These are phyloP conservation scores for Acleris cristana DNA, from an alignment of 2,888 invertebrate species.

Conservation along the genomic window DNA sequence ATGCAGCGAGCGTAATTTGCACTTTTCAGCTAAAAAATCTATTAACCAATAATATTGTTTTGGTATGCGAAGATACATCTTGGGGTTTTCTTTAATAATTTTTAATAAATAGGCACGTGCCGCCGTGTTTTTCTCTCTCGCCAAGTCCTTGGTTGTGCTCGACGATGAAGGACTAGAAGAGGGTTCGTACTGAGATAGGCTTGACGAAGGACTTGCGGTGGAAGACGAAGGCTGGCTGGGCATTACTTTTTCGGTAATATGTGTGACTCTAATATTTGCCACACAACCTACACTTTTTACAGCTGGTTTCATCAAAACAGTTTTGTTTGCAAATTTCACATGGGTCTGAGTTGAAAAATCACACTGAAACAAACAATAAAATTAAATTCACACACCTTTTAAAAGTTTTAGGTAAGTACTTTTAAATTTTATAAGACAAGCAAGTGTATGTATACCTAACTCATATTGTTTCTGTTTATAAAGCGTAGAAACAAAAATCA, in stretches of 20 bases:
- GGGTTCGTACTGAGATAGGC: not conserved
- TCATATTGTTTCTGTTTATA: too few relatives aligned
- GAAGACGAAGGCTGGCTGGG: not conserved
- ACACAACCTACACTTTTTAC: not conserved
- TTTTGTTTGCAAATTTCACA: not conserved
- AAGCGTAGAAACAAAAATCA: too few relatives aligned
- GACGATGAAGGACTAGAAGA: not conserved
- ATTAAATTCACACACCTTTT: not conserved
- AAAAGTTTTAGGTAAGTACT: not conserved
- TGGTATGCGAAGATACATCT: not conserved
- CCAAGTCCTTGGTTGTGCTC: not conserved
- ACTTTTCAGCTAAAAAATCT: not conserved
- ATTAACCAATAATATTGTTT: slow-evolving; percentile 7
- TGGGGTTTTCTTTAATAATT: not conserved
- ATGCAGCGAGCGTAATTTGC: not conserved
- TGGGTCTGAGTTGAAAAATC: slow-evolving; percentile 2
- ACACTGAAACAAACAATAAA: not conserved
- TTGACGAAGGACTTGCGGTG: not conserved
- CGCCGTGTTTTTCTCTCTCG: too few relatives aligned
- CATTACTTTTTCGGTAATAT: not conserved
- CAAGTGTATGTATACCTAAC: too few relatives aligned
- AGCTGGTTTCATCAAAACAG: not conserved
- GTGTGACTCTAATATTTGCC: not conserved
- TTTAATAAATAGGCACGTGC: not conserved
- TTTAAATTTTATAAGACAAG: not conserved